A percentile compares a stretch with the other conserved stretches of the same genome.
Conservation (phyloP, 1,140 invertebrate genomes). For the Apis florea region DNA sequence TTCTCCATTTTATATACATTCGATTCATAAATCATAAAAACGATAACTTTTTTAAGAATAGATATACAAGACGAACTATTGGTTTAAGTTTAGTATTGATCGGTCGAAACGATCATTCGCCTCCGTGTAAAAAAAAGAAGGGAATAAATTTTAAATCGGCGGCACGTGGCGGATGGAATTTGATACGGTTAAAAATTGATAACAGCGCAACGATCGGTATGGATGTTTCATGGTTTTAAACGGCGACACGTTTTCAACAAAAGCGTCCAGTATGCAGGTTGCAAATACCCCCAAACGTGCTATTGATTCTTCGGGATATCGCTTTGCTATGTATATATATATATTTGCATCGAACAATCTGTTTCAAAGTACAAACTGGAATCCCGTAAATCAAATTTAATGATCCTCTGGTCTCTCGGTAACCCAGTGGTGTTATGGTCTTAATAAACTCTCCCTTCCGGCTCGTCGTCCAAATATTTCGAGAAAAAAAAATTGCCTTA, state of each 20-base stretch:
- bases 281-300: background rate
- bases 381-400: slow-evolving; percentile 49
- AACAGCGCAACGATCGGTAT: background rate
- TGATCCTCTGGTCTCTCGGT: slow-evolving; percentile 39
- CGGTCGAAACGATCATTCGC: no score
- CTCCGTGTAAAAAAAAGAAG: no score
- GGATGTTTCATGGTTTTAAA: no score
- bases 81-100: no score
- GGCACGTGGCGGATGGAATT: background rate
- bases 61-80: no score
- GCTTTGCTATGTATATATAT: no score
- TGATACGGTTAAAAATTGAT: background rate
- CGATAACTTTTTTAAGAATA: no score
- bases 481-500: background rate
- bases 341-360: slow-evolving; percentile 48
- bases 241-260: background rate
- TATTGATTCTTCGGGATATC: slow-evolving; percentile 45
- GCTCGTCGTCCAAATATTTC: background rate
- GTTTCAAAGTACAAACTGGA: slow-evolving; percentile 45
- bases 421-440: slow-evolving; percentile 41
- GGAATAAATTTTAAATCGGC: background rate
- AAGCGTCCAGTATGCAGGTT: background rate
- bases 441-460: slow-evolving; percentile 41
- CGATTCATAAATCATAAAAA: no score
- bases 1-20: no score